These are phyloP conservation scores for Lates calcarifer DNA, from an alignment of 2,113 vertebrate genomes.

Conservation along the genomic window DNA sequence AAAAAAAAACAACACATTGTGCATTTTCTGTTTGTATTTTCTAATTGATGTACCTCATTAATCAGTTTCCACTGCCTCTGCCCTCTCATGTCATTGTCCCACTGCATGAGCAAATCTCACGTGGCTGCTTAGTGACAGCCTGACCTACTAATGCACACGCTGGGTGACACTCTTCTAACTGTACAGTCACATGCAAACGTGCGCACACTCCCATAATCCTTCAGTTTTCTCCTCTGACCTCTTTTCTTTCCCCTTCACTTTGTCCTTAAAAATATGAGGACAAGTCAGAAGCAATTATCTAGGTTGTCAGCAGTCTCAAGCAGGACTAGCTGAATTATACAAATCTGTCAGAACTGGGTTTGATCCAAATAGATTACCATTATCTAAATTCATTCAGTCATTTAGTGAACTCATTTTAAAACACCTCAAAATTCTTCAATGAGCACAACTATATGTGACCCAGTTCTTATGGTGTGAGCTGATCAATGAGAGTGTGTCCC, in stretches of 20 bases:
- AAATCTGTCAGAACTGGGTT: background rate
- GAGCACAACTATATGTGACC: background rate
- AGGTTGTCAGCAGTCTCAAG: background rate
- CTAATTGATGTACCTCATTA: background rate
- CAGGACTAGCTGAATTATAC: background rate
- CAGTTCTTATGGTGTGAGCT: background rate
- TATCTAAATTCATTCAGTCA: background rate
- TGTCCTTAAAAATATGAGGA: background rate
- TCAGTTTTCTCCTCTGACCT: conserved; percentile 3
- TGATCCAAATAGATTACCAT: background rate
- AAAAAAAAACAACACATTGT: background rate
- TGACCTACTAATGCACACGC: conserved; percentile 50
- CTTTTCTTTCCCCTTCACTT: conserved; percentile 26
- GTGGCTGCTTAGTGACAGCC: conserved; percentile 21
- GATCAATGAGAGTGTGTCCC: background rate
- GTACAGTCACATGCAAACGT: conserved; percentile 24
- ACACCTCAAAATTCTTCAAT: background rate
- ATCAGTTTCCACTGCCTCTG: background rate
- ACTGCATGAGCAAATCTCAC: conserved; percentile 50
- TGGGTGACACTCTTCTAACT: conserved; percentile 16
- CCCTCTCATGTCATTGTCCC: conserved; percentile 36
- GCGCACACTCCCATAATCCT: background rate
- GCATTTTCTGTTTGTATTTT: background rate
- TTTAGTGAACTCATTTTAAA: background rate
- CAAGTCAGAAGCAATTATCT: background rate